Conservation (phyloP, 2,113 vertebrate genomes). For the Austrofundulus limnaeus region DNA sequence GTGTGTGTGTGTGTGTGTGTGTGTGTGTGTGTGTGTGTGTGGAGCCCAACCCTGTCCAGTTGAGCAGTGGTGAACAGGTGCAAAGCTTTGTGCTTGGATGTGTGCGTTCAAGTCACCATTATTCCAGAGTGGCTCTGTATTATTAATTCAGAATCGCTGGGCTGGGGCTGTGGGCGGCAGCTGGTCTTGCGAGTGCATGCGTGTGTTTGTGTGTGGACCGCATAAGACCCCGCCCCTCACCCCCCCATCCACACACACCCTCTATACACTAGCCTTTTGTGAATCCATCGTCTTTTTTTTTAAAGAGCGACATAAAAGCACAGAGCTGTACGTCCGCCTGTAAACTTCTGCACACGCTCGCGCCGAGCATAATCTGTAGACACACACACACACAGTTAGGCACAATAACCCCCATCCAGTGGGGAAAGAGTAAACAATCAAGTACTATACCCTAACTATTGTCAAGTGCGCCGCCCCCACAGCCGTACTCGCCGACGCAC, state of each 20-base stretch:
- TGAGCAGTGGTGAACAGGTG: constrained; percentile 77
- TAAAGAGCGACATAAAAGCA: constrained; percentile 40
- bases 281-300: constrained; percentile 36
- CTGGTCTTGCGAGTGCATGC: constrained; percentile 64
- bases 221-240: constrained; percentile 51
- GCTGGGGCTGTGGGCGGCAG: constrained; percentile 72
- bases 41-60: constrained; percentile 58
- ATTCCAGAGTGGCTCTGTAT: constrained; percentile 75
- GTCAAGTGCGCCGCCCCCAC: constrained; percentile 42
- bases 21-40: constrained; percentile 24
- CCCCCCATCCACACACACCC: background rate
- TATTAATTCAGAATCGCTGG: constrained; percentile 81
- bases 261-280: constrained; percentile 61
- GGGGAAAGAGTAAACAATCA: constrained; percentile 70
- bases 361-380: constrained; percentile 4
- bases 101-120: constrained; percentile 64
- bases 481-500: constrained; percentile 12
- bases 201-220: constrained; percentile 52
- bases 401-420: constrained; percentile 45
- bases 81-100: constrained; percentile 62
- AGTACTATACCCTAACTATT: constrained; percentile 59
- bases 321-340: constrained; percentile 48
- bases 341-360: constrained; percentile 49
- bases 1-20: constrained; percentile 27
- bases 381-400: constrained; percentile 31